Conservation (phyloP, 2,113 vertebrate genomes). For the Hemicordylus capensis region DNA sequence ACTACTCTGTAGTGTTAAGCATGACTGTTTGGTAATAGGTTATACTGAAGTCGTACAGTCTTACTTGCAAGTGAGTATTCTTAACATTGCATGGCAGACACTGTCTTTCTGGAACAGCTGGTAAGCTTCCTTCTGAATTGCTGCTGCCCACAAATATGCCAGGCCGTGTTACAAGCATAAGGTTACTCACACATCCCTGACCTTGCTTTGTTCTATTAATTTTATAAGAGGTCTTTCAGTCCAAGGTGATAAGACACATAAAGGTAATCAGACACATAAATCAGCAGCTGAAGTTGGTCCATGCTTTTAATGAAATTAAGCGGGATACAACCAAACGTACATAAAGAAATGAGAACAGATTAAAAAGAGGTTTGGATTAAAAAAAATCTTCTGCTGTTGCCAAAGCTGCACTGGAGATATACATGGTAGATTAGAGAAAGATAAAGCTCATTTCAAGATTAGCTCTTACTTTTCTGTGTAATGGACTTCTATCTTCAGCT, state of each 20-base stretch:
- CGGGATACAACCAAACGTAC: constrained; percentile 21
- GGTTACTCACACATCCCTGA: constrained; percentile 36
- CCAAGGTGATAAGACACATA: neutral
- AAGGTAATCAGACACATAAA: constrained; percentile 25
- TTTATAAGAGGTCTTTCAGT: constrained; percentile 45
- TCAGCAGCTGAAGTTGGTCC: neutral
- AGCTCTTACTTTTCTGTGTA: neutral
- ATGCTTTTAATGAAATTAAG: constrained; percentile 28
- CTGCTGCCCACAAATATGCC: neutral
- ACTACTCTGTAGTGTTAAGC: neutral
- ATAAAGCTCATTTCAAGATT: neutral
- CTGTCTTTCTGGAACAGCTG: neutral
- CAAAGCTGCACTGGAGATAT: neutral
- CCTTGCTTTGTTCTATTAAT: constrained; percentile 36
- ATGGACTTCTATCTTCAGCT: neutral
- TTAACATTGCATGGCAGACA: neutral
- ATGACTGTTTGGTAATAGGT: neutral
- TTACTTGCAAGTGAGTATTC: neutral
- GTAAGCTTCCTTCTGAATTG: neutral
- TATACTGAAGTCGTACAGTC: neutral
- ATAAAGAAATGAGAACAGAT: neutral
- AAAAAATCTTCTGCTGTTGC: neutral
- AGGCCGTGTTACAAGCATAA: constrained; percentile 3
- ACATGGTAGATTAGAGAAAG: neutral
- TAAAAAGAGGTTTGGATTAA: neutral